Conservation (phyloP, 2,113 vertebrate genomes). For the Camelus dromedarius region DNA sequence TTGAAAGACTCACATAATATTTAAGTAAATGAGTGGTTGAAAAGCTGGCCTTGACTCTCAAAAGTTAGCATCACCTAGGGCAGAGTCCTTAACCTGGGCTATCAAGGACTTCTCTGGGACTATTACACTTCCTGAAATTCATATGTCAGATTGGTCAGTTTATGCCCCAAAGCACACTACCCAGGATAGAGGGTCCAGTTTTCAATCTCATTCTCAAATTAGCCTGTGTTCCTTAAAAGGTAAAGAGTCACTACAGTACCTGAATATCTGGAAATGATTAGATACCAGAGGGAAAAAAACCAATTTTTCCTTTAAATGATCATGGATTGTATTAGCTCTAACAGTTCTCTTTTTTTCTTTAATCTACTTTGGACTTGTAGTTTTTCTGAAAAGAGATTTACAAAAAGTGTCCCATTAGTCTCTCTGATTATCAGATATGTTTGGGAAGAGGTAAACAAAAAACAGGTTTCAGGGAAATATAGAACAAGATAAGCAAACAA, state of each 20-base stretch:
- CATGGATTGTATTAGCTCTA: not conserved
- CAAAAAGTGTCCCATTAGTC: not conserved
- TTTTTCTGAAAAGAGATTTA: constrained; percentile 19
- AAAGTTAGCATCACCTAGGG: not conserved
- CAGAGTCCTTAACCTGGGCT: not conserved
- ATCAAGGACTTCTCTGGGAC: not conserved
- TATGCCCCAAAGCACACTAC: not conserved
- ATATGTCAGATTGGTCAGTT: not conserved
- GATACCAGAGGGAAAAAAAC: not conserved
- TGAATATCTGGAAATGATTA: not conserved
- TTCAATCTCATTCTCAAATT: not conserved
- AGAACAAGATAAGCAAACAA: not conserved
- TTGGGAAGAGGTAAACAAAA: not conserved
- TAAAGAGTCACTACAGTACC: not conserved
- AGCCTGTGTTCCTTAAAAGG: not conserved
- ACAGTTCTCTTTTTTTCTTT: not conserved
- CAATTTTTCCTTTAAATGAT: not conserved
- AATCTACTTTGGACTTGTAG: not conserved
- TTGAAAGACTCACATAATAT: not conserved
- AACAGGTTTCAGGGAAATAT: not conserved
- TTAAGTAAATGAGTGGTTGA: not conserved
- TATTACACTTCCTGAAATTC: not conserved
- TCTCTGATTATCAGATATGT: not conserved
- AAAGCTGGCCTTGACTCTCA: not conserved
- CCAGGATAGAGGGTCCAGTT: not conserved